Evolutionary conservation across 2,113 vertebrate species (phyloP).

Genomic region (Heptranchias perlo): DNA sequence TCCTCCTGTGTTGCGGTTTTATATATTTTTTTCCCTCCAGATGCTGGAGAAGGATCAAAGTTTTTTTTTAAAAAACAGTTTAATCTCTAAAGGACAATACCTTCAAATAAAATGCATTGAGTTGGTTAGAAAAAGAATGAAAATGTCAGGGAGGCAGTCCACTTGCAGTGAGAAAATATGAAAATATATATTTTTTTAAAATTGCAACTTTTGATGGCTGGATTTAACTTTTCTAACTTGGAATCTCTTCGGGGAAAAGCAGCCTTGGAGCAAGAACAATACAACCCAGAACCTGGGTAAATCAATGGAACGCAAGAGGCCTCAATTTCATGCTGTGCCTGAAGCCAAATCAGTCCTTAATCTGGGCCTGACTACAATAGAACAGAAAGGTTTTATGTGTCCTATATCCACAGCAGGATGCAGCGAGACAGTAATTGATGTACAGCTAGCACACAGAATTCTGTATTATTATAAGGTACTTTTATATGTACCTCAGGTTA

Average conservation of each 20-base stretch:
- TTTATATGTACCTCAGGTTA: background rate
- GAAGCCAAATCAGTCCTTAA: slow-evolving; percentile 22
- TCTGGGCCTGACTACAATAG: background rate
- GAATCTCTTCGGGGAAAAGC: slow-evolving; percentile 12
- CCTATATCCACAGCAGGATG: background rate
- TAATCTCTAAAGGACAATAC: background rate
- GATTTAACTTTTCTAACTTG: background rate
- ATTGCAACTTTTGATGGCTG: background rate
- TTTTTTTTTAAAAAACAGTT: background rate
- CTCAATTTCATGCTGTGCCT: slow-evolving; percentile 25
- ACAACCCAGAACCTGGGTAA: background rate
- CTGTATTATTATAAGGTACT: background rate
- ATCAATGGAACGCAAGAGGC: slow-evolving; percentile 21
- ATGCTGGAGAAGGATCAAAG: background rate
- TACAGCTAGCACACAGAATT: background rate
- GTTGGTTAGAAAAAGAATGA: background rate
- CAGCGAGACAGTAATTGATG: background rate
- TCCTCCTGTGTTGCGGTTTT: background rate
- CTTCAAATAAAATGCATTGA: background rate
- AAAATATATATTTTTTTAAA: background rate
- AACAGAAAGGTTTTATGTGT: slow-evolving; percentile 11
- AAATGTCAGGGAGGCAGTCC: background rate
- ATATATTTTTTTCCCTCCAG: background rate
- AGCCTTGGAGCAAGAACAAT: slow-evolving; percentile 23
- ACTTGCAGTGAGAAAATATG: background rate